These are phyloP conservation scores for Halcyon smyrnensis DNA, from an alignment of 2,797 vertebrate genomes.

Conservation along the genomic window DNA sequence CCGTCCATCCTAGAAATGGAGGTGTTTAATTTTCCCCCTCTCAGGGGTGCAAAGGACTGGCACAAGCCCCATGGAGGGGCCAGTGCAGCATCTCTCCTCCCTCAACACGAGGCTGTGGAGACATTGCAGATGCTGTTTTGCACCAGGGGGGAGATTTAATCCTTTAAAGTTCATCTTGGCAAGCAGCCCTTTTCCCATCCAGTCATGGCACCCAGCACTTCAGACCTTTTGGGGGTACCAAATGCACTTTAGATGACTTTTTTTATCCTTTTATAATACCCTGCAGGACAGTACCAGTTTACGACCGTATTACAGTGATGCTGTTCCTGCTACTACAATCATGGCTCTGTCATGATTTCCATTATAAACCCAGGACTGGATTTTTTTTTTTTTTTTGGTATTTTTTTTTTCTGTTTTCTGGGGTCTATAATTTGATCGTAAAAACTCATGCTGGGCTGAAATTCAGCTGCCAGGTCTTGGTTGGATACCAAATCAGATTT, in stretches of 20 bases:
- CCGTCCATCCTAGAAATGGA: neutral
- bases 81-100: neutral
- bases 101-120: fast-evolving
- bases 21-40: neutral
- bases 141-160: neutral
- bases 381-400: neutral
- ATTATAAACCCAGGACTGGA: neutral
- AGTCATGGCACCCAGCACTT: neutral
- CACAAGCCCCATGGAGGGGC: fast-evolving
- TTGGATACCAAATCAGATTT: neutral
- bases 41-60: neutral
- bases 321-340: slow-evolving; percentile 21
- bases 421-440: slow-evolving; percentile 2
- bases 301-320: neutral
- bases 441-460: slow-evolving; percentile 33
- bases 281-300: neutral
- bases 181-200: neutral
- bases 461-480: slow-evolving; percentile 22
- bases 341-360: slow-evolving; percentile 20
- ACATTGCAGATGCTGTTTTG: fast-evolving
- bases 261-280: neutral
- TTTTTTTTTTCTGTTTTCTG: neutral
- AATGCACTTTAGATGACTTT: neutral
- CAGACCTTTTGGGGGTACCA: neutral
- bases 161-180: neutral